Base-by-base conservation (phyloP, 2,888 invertebrate species). In the Resseliella maxima region DNA sequence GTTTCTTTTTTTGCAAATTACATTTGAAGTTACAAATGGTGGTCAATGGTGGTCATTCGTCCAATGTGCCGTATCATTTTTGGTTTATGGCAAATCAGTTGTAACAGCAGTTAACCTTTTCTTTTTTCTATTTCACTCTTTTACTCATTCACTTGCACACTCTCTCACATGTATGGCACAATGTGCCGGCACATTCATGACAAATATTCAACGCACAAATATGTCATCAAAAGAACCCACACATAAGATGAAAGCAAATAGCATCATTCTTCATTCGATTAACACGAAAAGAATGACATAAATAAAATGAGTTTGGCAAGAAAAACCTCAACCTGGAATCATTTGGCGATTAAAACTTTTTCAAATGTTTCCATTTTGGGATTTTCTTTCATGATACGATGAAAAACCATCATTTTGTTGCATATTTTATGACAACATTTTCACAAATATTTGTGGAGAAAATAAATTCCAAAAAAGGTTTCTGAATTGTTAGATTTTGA, bases 91-190 rank as follows among this genome's bases (percentile, higher is more conserved):
- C 83, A 83, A 38, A 83, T 83, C 38, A 38, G 24, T 83, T 83
- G 38, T 38, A 38, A 83, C 83, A 83, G 41, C 38, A 83, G 83
- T 83, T 83, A 83, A 83, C 83, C 83, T 83, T 83, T 83, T 83
- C 38, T n/a, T n/a, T 38, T 24, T 18, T 64, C 31, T 10, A 35
- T 81, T 2, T 50, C 15, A 2, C 50, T 50, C 50, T 50, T 10
- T 50, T n/a, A n/a, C n/a, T n/a, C n/a, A n/a, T 6, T 59, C 59
- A 59, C 10, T 59, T 59, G 1, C 3, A 24, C 24, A 59, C 24
- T n/a, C n/a, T n/a, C n/a, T n/a, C n/a, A n/a, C 72, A 15, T 15
- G 31, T 72, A 24, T 72, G 35, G n/a, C n/a, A 72, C n/a, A 2
- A 5, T 59, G 24, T 59, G 59, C 31, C 0, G 27, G n/a, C 24